Evolutionary conservation across 2,888 invertebrate species (phyloP).

Genomic region (Choristoneura rosaceana): DNA sequence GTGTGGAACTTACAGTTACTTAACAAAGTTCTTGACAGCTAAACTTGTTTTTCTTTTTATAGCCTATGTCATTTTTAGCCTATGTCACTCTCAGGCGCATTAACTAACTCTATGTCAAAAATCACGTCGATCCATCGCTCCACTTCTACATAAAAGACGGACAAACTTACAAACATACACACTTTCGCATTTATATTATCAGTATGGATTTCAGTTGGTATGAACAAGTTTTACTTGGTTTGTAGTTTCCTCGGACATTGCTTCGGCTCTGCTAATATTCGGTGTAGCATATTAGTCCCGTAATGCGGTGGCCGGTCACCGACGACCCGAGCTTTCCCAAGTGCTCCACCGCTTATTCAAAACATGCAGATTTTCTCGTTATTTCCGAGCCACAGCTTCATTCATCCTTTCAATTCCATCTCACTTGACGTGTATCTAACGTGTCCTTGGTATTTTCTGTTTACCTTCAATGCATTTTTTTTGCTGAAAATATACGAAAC

Average conservation of each 20-base stretch:
- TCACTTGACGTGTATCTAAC: neutral
- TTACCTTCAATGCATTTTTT: constrained; percentile 8
- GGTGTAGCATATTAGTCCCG: constrained; percentile 5
- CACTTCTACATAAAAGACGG: too few species aligned
- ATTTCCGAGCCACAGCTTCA: constrained; percentile 4
- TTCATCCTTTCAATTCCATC: constrained; percentile 13
- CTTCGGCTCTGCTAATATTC: constrained; percentile 1
- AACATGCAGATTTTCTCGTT: constrained; percentile 15
- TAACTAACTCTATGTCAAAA: too few species aligned
- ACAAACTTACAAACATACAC: too few species aligned
- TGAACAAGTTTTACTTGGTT: neutral
- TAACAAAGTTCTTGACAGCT: too few species aligned
- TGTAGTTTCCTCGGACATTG: neutral
- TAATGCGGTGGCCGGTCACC: constrained; percentile 8
- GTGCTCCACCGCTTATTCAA: constrained; percentile 5
- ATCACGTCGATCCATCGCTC: too few species aligned
- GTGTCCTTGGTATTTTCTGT: neutral
- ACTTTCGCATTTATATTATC: too few species aligned
- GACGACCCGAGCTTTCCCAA: constrained; percentile 12
- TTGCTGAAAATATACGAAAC: neutral
- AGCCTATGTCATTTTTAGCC: too few species aligned
- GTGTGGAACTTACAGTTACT: too few species aligned
- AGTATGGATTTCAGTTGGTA: neutral
- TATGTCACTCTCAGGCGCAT: too few species aligned
- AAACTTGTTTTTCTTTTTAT: too few species aligned